Evolutionary conservation across 2,888 invertebrate genomes (phyloP), one percentile per base, ranked within the genome.

Genomic region (Lithophane ornitopus): DNA sequence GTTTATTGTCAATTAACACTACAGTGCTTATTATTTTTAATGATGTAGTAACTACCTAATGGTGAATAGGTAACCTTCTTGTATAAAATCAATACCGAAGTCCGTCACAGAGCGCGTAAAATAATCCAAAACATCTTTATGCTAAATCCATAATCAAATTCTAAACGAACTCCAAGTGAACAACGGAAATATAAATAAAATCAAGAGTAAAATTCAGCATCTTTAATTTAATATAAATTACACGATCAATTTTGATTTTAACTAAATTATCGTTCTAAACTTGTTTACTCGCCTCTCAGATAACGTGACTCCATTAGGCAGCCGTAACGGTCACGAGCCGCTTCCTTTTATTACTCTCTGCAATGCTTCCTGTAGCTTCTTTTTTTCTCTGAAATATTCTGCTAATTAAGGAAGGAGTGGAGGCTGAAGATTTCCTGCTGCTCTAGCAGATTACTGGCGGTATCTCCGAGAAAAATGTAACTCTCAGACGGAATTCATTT

Each of bases 341-440:
- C 91, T 92, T 93, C 92, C 91, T 90, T 94, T 94, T 94, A 93
- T 94, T 92, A 94, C 92, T 93, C 90, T 88, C 90, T 90, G 91
- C 94, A 90, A 90, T 91, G 92, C 90, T 94, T 94, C 93, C 94
- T 94, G 94, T 93, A 94, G 93, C 92, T 93, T 88, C 91, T 90
- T 94, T 93, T 94, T 94, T 94, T 90, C 90, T 91, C 90, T 94
- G 93, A 94, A 94, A 95, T 94, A 95, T 95, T 95, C 94, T 92
- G 94, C 95, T 95, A 95, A 95, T 95, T 95, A 95, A 95, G 94
- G 93, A 94, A 94, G 92, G 92, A 95, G 94, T 94, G 94, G 93
- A 92, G 94, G 91, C 94, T 93, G 93, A 94, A 94, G 94, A 95
- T 94, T 95, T 95, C 94, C 94, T 94, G 94, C 94, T 94, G 92